These are phyloP conservation scores for Protula sp. DNA, from an alignment of 2,888 invertebrate species.

Conservation along the genomic window DNA sequence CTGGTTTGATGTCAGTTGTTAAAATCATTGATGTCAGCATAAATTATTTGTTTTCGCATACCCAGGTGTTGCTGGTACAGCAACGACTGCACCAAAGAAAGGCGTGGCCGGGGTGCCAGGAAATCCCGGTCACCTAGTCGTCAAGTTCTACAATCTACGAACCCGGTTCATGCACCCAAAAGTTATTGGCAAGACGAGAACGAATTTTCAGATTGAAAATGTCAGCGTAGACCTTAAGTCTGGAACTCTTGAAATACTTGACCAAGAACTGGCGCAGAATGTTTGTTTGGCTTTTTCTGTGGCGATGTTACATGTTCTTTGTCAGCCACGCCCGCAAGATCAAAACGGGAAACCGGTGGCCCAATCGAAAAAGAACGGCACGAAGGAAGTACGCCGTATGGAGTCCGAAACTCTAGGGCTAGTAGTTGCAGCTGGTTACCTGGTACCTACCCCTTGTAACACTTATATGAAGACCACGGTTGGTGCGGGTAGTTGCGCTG, in stretches of 20 bases:
- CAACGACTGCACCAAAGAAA: slow-evolving; percentile 28
- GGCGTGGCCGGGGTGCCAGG: slow-evolving; percentile 39
- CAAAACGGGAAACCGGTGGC: too few relatives aligned
- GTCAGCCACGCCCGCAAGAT: slow-evolving; percentile 52
- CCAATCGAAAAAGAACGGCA: background rate
- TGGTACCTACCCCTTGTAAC: slow-evolving; percentile 47
- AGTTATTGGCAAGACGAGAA: slow-evolving; percentile 12
- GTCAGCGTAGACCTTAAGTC: slow-evolving; percentile 35
- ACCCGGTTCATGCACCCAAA: slow-evolving; percentile 5
- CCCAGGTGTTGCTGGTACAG: slow-evolving; percentile 30
- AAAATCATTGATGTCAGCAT: too few relatives aligned
- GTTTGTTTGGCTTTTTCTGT: slow-evolving; percentile 55
- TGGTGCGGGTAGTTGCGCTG: slow-evolving; percentile 31
- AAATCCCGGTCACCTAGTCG: slow-evolving; percentile 40
- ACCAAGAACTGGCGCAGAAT: slow-evolving; percentile 54
- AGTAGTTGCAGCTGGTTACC: slow-evolving; percentile 55
- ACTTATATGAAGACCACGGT: slow-evolving; percentile 29
- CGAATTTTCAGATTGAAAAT: slow-evolving; percentile 16
- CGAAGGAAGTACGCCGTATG: slow-evolving; percentile 27
- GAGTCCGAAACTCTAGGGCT: slow-evolving; percentile 46
- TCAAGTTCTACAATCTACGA: slow-evolving; percentile 36
- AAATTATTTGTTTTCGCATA: too few relatives aligned
- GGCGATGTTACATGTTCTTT: slow-evolving; percentile 56
- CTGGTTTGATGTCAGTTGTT: too few relatives aligned
- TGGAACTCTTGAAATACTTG: slow-evolving; percentile 33